These are phyloP conservation scores for Lophotriccus pileatus DNA, from an alignment of 2,797 vertebrate genomes.

Conservation along the genomic window DNA sequence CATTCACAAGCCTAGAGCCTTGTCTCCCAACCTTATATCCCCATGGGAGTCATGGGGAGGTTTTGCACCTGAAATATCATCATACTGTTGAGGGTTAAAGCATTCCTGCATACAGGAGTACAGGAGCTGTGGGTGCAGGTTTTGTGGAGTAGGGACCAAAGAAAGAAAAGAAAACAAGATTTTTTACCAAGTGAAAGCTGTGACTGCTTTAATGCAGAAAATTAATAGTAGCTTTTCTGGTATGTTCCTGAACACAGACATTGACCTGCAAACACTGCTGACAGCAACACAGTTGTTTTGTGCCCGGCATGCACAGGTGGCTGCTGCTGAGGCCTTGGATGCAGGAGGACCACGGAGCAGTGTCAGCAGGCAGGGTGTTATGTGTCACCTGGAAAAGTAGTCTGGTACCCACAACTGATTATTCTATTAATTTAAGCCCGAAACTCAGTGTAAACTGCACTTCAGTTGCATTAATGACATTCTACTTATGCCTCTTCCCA, in stretches of 20 bases:
- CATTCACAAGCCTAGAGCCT: background rate
- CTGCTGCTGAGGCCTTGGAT: background rate
- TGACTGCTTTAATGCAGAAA: background rate
- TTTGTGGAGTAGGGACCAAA: background rate
- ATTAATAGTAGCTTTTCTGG: background rate
- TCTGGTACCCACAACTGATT: background rate
- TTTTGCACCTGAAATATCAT: background rate
- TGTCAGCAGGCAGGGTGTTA: background rate
- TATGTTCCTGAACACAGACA: background rate
- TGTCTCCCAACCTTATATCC: background rate
- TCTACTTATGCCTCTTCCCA: background rate
- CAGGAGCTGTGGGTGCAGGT: background rate
- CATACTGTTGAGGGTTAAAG: background rate
- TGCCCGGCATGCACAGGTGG: background rate
- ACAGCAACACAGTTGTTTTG: background rate
- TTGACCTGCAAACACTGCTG: fast-evolving
- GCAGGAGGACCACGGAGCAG: background rate
- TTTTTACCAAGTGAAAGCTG: background rate
- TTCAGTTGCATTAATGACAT: background rate
- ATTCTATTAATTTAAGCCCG: background rate
- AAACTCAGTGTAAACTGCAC: background rate
- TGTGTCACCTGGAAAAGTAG: background rate
- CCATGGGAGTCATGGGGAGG: fast-evolving
- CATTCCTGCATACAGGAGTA: background rate
- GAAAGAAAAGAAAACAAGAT: background rate